Conservation (phyloP, 2,888 invertebrate genomes). For the Dyspetes luteomarginatus region DNA sequence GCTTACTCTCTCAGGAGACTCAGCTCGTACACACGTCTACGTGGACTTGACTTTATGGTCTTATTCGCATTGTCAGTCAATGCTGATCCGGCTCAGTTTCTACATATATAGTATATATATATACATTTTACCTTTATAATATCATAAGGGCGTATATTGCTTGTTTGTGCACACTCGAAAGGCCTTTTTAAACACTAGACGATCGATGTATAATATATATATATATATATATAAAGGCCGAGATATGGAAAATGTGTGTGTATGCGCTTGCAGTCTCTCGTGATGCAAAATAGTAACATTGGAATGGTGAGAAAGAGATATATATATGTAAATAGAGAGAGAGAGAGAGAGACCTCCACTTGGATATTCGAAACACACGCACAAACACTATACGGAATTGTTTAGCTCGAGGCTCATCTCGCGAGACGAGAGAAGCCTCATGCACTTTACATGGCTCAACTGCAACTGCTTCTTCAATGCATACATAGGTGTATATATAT, state of each 20-base stretch:
- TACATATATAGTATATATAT: neutral
- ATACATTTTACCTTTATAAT: neutral
- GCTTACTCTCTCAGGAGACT: too few relatives aligned
- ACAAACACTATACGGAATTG: conserved; percentile 58
- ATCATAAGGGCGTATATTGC: too few relatives aligned
- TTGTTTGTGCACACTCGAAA: too few relatives aligned
- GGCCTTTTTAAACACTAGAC: too few relatives aligned
- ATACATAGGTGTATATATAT: neutral
- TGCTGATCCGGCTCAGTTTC: conserved; percentile 26
- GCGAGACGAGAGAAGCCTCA: conserved; percentile 35
- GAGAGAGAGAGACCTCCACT: conserved; percentile 26
- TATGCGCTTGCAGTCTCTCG: neutral
- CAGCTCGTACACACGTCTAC: too few relatives aligned
- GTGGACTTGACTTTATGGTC: conserved; percentile 43
- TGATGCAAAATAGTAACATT: conserved; percentile 10
- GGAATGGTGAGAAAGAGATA: neutral
- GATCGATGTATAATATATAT: too few relatives aligned
- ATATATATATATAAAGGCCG: too few relatives aligned
- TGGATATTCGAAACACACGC: conserved; percentile 54
- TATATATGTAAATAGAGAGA: conserved; percentile 1
- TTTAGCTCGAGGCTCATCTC: conserved; percentile 57
- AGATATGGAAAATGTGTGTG: neutral
- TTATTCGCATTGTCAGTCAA: conserved; percentile 64
- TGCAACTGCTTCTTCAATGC: conserved; percentile 31
- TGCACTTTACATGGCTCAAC: conserved; percentile 44